Base-by-base conservation (phyloP, 1,140 invertebrate species). In the Magallana angulata region DNA sequence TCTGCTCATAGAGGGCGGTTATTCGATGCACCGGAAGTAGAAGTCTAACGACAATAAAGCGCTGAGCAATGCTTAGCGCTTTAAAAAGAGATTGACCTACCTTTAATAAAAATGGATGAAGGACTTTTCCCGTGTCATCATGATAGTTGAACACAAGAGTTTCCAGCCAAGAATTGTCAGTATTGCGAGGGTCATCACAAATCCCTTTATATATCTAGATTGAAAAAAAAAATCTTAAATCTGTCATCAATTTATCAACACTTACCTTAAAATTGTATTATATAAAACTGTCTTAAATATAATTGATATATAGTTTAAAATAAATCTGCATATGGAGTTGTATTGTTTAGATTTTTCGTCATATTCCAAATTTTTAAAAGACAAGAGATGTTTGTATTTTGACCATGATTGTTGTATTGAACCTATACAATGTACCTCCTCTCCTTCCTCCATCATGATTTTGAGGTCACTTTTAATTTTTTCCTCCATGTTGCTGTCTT, bases 131-230 rank as follows among this genome's bases (percentile, higher is more conserved):
- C 71, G 95, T 94, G 12, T 97, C 96, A 93, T 99, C 98, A 94
- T 99, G 98, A 94, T 98, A 99, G 95, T 98, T 98, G 30, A 97
- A 95, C 7, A 97, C 98, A n/a, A 97, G 95, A 2, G 98, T 99
- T 95, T 99, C 99, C 95, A 99, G 98, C 99, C 99, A 99, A 0
- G 98, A 97, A 95, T 99, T 99, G 94, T 99, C 99, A 62, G 94
- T 95, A 93, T 99, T 99, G 82, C 98, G 96, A 8, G 97, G 98
- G 95, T 99, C 99, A 95, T 99, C 98, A 0, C 99, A 98, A 95
- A 99, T 99, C 1, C 98, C 98, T 92, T 96, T 96, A 92, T 97
- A 98, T 12, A 99, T 87, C 94, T 94, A 57, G 48, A 36, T 1
- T 57, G 7, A 57, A 58, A 82, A 9, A 9, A 56, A 82, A n/a